Base-by-base conservation (phyloP, 2,888 invertebrate species). In the Nephrotoma appendiculata region DNA sequence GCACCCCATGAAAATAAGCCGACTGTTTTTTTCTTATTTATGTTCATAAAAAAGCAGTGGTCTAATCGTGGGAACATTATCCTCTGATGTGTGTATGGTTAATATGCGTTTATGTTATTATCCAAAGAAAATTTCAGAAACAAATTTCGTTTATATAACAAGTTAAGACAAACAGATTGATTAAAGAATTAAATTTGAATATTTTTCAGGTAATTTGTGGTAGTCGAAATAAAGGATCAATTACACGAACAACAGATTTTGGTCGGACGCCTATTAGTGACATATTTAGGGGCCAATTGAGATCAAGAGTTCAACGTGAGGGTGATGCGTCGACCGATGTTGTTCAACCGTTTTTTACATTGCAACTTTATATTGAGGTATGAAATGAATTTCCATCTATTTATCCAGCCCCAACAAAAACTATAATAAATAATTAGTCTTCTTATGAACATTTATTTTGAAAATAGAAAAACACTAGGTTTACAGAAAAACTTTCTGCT, bases 281-380 rank as follows among this genome's bases (percentile, higher is more conserved):
- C 89, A 97, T 99, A 88, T 98, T 99, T 92, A 95, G 97, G 88
- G 99, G 99, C 85, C 96, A 97, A 90, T 93, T 98, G 88, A 94
- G 98, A 87, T 96, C 97, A 83, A 94, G 96, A 11, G 93, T 98
- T 88, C 95, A 95, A 88, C 93, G 96, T 87, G 95, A 95, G 90
- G 91, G 92, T 11, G 92, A 92, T 89, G 91, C 92, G 89, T 95
- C 96, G 88, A 97, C 98, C 0, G 98, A 98, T 90, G 97, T 96
- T 88, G 96, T 98, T 88, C 97, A 98, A 91, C 98, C 98, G 0
- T 99, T 99, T 93, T 98, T 98, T 91, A 98, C 98, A 0, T 93
- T 99, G 88, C 98, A 98, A 91, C 94, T 99, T 44, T 98, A 99
- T 90, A 98, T 99, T 89, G 97, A 98, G 94, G 98, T 97, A 83